Base-by-base conservation (phyloP, 2,888 invertebrate species). In the Drosophila recens region DNA sequence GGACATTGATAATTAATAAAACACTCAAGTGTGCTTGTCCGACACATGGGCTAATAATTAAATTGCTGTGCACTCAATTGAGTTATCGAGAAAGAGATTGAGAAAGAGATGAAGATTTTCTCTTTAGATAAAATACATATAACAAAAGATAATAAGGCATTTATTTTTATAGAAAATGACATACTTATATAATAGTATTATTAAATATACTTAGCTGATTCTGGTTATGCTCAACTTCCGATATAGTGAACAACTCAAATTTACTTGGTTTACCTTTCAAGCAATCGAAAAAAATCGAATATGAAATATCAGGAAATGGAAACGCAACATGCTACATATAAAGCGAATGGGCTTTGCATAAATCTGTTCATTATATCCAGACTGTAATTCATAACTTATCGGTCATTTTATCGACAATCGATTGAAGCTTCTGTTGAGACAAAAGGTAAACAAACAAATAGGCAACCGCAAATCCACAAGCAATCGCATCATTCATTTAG, bases 401-500 rank as follows among this genome's bases (percentile, higher is more conserved):
- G 66, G 38, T 57, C 34, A 45, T 3, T 10, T 27, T 42, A 65
- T 36, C 67, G 67, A 23, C 6, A 23, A n/a, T n/a, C 45, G 34
- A 23, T 34, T n/a, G 33, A 8, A 11, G 17, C 42, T 4, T 20
- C 20, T 10, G 10, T 20, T 33, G 5, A 20, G 23, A n/a, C 30
- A n/a, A 27, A 36, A 10, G 40, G 30, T 34, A 45, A 51, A 51
- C 40, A 73, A 61, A 36, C 40, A 73, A 61, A 36, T 52, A 45
- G 11, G 38, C 57, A 54, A 57, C 62, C 72, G 10, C 77, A 72
- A 67, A 62, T 53, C 33, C 34, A 20, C 58, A 56, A 64, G 53
- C 43, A 67, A 67, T 51, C 57, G 51, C 54, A 65, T 62, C 65
- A 54, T 27, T 72, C 64, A 72, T 33, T 77, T 63, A 45, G 62